A percentile compares a stretch with the other conserved stretches of the same genome.
Evolutionary conservation across 2,888 invertebrate species (phyloP).

Genomic region (Sepioteuthis lessoniana): DNA sequence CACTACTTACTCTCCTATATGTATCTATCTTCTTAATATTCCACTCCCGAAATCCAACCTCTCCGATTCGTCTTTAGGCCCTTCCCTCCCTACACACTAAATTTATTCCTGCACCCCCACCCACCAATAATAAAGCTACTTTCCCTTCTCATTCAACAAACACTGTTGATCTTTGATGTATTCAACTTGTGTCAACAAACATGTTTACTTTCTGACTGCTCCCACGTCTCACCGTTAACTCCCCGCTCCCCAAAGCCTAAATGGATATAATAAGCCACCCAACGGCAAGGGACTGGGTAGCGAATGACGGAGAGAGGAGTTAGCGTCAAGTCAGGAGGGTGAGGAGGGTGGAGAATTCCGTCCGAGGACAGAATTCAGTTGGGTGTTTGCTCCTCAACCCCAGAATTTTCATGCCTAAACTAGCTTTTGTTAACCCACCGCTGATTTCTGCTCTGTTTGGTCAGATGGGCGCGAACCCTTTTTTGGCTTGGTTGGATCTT

Average conservation of each 20-base stretch:
- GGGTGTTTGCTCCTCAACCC: background rate
- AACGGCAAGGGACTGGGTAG: background rate
- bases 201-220: constrained; percentile 3
- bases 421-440: background rate
- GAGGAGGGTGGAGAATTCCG: background rate
- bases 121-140: background rate
- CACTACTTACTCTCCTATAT: constrained; percentile 36
- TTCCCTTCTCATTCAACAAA: background rate
- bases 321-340: background rate
- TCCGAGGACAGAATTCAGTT: background rate
- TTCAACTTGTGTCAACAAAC: constrained; percentile 45
- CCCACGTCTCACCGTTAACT: background rate
- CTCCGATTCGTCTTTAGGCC: background rate
- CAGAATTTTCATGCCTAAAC: background rate
- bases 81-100: background rate
- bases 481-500: background rate
- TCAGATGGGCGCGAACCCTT: background rate
- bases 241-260: background rate
- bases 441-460: background rate
- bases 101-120: background rate
- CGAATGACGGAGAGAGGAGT: background rate
- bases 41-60: constrained; percentile 34
- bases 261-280: constrained; percentile 23
- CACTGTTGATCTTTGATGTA: constrained; percentile 38
- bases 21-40: constrained; percentile 45